Conservation (phyloP, 2,888 invertebrate genomes). For the Eristalis pertinax region DNA sequence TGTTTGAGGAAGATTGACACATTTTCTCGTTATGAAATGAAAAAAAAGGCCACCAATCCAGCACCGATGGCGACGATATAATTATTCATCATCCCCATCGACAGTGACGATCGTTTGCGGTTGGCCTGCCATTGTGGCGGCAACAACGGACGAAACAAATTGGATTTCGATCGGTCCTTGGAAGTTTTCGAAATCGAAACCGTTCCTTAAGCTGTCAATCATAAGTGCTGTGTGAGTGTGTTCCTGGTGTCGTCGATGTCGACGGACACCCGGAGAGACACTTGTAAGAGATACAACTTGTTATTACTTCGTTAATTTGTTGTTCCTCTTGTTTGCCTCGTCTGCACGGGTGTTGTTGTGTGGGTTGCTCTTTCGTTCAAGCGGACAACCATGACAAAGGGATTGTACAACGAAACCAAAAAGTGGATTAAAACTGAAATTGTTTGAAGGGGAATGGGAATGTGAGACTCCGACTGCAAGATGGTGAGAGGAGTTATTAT, state of each 20-base stretch:
- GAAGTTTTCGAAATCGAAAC: conserved; percentile 33
- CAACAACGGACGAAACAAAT: conserved; percentile 51
- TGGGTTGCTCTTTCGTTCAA: not conserved
- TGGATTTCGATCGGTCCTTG: conserved; percentile 47
- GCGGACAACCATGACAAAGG: conserved; percentile 28
- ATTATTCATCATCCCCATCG: conserved; percentile 56
- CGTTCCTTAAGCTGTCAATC: conserved; percentile 68
- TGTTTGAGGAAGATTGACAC: conserved; percentile 71
- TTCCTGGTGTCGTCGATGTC: conserved; percentile 19
- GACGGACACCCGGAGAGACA: conserved; percentile 19
- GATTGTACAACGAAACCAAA: conserved; percentile 19
- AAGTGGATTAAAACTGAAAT: conserved; percentile 33
- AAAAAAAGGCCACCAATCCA: conserved; percentile 26
- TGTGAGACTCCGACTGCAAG: not conserved
- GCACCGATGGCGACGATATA: conserved; percentile 67
- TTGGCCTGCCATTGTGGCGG: conserved; percentile 31
- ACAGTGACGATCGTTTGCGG: conserved; percentile 53
- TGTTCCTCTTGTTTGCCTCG: conserved; percentile 5
- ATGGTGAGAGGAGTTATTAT: conserved; percentile 16
- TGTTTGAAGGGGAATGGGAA: not conserved
- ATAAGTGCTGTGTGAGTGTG: conserved; percentile 51
- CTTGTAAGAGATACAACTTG: conserved; percentile 56
- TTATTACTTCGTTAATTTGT: conserved; percentile 63
- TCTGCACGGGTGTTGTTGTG: not conserved
- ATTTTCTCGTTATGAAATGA: conserved; percentile 55